phyloP scores from a whole-genome alignment of 2,113 vertebrate species.

The Eublepharis macularius region DNA sequence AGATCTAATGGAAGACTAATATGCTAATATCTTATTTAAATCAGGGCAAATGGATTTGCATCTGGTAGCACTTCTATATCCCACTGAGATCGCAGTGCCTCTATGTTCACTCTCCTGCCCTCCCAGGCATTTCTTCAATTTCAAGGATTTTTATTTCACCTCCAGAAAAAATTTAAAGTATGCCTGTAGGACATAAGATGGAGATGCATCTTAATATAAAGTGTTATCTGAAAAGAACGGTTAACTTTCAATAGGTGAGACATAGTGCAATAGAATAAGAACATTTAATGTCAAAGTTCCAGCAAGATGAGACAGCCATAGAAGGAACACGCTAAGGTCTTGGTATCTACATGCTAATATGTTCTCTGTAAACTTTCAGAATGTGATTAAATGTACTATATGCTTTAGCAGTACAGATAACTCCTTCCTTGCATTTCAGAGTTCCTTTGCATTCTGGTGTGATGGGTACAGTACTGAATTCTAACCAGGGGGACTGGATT shows the following conservation, averaged over 20 bases:
- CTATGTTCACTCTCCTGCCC: background rate
- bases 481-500: too few species aligned
- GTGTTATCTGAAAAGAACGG: conserved; percentile 39
- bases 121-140: conserved; percentile 38
- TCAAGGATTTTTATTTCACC: conserved; percentile 50
- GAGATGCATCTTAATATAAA: conserved; percentile 31
- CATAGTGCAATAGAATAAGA: background rate
- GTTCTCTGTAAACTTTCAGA: background rate
- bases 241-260: conserved; percentile 9
- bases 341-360: background rate
- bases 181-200: conserved; percentile 18
- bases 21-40: conserved; percentile 52
- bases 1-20: conserved; percentile 7
- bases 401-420: background rate
- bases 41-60: conserved; percentile 41
- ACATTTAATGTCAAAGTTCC: background rate
- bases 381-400: background rate
- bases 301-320: background rate
- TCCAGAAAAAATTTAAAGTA: conserved; percentile 58
- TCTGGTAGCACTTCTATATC: conserved; percentile 18
- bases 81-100: conserved; percentile 34
- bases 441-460: accelerated
- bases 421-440: accelerated
- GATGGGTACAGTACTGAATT: background rate
- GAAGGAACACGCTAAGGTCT: background rate